Base-by-base conservation (phyloP, 2,797 vertebrate genomes). In the Moxostoma hubbsi region DNA sequence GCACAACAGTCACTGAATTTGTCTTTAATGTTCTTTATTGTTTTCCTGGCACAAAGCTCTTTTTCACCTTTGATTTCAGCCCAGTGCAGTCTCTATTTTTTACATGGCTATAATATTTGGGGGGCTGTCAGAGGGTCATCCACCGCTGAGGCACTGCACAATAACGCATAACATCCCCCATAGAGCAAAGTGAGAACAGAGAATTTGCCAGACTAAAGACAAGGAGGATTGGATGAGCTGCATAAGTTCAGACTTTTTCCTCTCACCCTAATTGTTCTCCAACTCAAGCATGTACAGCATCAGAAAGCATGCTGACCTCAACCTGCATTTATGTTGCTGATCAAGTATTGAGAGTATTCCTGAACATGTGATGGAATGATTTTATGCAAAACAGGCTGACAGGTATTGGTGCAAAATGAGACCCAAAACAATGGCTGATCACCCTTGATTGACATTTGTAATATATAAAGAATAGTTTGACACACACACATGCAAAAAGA, bases 141-240 rank as follows among this genome's bases (percentile, higher is more conserved):
- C 87, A 57, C 89, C 83, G 87, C 89, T 89, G 90, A 93, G 88
- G 91, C 88, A 90, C 91, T 82, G 88, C 81, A 73, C 85, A 91
- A 88, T 93, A 94, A 94, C 89, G 90, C 87, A 91, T 93, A 94
- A 91, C 92, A 94, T 90, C 85, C 83, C 86, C 79, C 81, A 76
- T 71, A 45, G 45, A 86, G 87, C 91, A 89, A 83, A 85, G 76
- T 84, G 81, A 75, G 81, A 66, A 89, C 86, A 90, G 87, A 90
- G 89, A 86, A 84, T 87, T 90, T 87, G 83, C 87, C 89, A 85
- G 89, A 91, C 83, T 83, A 79, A 83, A 85, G 80, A 87, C 75
- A 79, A 77, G 49, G 77, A 54, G 75, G 83, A 85, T 85, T 83
- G 83, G 88, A 91, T 90, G 89, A 90, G 86, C 86, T 88, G 84